Base-by-base conservation (phyloP, 2,113 vertebrate genomes). In the Aldabrachelys gigantea region DNA sequence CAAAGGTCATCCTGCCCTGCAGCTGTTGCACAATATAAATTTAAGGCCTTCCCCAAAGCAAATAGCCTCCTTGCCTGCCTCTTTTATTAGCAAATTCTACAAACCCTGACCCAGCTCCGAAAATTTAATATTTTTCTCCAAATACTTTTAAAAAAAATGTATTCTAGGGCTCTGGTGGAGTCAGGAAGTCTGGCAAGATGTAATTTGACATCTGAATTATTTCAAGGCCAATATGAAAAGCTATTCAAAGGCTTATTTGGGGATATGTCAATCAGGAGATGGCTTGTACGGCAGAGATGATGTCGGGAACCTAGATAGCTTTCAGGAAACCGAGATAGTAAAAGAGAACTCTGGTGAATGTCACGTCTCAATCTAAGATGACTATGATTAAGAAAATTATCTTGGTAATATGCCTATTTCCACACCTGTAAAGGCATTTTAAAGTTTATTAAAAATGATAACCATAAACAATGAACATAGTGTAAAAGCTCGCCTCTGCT, bases 141-240 rank as follows among this genome's bases (percentile, higher is more conserved):
- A 99, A 99, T 99, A 99, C 99, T 93, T 99, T 98, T 98, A 99
- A 99, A 99, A 99, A 99, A 99, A 99, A 98, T 98, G 98, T 97
- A 98, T 98, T 98, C 98, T 97, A 97, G 97, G 97, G 98, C 98
- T 97, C 95, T 93, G 94, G 97, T 98, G 98, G 98, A 98, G 99
- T 98, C 98, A 98, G 97, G 93, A 98, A 97, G 98, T 98, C 98
- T 98, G 98, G 94, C 76, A 79, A 98, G 98, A 98, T 97, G 97
- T 99, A 99, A 99, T 99, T 98, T 99, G 99, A 99, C 98, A 98
- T 99, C 98, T 99, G 98, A 99, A 99, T 99, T 99, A 99, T 98
- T 99, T 98, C 96, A 98, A 98, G 98, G 98, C 98, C 98, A 98
- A 98, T 98, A 99, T 97, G 97, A 98, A 98, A 98, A 98, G 98